Conservation (phyloP, 1,140 invertebrate genomes). For the Drosophila cardini region DNA sequence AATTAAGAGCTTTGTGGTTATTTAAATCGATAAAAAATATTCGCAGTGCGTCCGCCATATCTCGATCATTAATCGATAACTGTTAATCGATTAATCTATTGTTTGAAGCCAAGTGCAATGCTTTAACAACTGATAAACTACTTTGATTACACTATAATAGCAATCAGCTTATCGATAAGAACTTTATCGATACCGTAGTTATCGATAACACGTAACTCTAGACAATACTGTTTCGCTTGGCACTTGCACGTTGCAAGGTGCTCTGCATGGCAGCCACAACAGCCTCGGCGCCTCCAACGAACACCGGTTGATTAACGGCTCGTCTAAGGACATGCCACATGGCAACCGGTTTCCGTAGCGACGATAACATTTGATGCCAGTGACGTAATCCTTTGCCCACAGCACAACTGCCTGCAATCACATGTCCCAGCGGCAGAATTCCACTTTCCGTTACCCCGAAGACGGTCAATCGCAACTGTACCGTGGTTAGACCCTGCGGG, state of each 20-base stretch:
- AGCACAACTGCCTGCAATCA: constrained; percentile 89
- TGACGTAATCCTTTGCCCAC: constrained; percentile 90
- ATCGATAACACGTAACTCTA: constrained; percentile 23
- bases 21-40: too few species aligned
- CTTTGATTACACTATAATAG: too few species aligned
- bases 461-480: constrained; percentile 90
- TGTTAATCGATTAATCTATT: too few species aligned
- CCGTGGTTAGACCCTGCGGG: constrained; percentile 87
- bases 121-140: too few species aligned
- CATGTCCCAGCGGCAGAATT: constrained; percentile 88
- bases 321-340: constrained; percentile 93
- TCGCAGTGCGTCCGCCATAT: too few species aligned
- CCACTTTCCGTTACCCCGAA: constrained; percentile 87
- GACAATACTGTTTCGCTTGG: constrained; percentile 80
- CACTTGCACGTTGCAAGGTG: constrained; percentile 63
- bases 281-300: constrained; percentile 76
- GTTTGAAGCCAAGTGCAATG: too few species aligned
- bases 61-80: too few species aligned
- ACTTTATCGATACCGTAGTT: not conserved
- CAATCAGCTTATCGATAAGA: not conserved
- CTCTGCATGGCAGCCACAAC: constrained; percentile 80
- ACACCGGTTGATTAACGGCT: constrained; percentile 75
- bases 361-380: constrained; percentile 94
- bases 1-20: too few species aligned
- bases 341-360: constrained; percentile 91